Evolutionary conservation across 2,797 vertebrate genomes (phyloP), one percentile per base, ranked within the genome.

Genomic region (Molossus alvarezi): DNA sequence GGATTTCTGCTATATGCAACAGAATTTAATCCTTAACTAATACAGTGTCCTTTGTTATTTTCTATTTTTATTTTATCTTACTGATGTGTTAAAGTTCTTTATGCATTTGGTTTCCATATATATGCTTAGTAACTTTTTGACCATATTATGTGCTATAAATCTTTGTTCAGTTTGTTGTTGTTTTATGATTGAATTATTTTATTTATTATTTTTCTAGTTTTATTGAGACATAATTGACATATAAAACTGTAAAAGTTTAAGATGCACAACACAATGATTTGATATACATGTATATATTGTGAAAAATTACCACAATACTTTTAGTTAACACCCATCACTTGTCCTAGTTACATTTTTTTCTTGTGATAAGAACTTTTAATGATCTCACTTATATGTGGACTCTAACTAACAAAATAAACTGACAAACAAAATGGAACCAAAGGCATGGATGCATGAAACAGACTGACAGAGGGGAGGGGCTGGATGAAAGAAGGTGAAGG

Each of bases 1-100:
- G n/a, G 20, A 41, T 81, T 79, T 81, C 73, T 65, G 65, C 27
- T 72, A 51, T 62, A 58, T 23, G 23, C 25, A 71, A 55, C 33
- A 86, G 51, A 94, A 90, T 64, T 86, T 62, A 88, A 88, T 88
- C 41, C 23, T 60, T 73, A 72, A 21, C 18, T 69, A 71, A 55
- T n/a, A 41, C 2, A 82, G 33, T 69, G 20, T 12, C 25, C 25
- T 79, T 73, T 86, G 58, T 33, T 53, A 51, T 60, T 75, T 93
- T 55, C 58, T 75, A 5, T 67, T 67, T 77, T 81, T 85, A 25
- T 82, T 83, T 33, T 76, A 29, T 53, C 5, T 73, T 45, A 72
- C 6, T n/a, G 14, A n/a, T 90, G 1, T 76, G 20, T 77, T 48
- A 37, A 17, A 71, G 37, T 79, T 85, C 27, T 85, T 85, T 41